Conservation (phyloP, 2,888 invertebrate genomes). For the Steinernema carpocapsae region DNA sequence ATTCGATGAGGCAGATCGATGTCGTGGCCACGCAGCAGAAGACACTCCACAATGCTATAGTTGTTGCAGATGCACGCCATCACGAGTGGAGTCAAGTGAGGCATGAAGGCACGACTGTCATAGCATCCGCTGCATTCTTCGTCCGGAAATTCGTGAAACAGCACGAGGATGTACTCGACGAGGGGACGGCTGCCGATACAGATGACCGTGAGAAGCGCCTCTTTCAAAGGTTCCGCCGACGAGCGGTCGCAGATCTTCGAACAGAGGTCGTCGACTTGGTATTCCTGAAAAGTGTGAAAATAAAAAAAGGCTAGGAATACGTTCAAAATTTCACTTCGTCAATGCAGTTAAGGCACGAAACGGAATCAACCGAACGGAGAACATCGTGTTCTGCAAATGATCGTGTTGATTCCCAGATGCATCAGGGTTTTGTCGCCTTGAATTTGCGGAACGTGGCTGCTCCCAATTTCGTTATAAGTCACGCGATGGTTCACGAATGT, state of each 20-base stretch:
- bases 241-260: slow-evolving; percentile 1
- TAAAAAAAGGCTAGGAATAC: too few species aligned
- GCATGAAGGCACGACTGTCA: slow-evolving; percentile 50
- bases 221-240: slow-evolving; percentile 45
- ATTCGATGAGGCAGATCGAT: slow-evolving; percentile 41
- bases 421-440: too few species aligned
- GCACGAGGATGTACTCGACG: slow-evolving; percentile 55
- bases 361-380: too few species aligned
- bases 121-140: slow-evolving; percentile 44
- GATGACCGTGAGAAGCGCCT: slow-evolving; percentile 57
- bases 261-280: too few species aligned
- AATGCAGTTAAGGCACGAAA: too few species aligned
- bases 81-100: slow-evolving; percentile 71
- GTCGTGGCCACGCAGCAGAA: slow-evolving; percentile 67
- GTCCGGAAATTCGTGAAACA: slow-evolving; percentile 52
- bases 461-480: too few species aligned
- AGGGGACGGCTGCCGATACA: slow-evolving; percentile 57
- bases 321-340: background rate
- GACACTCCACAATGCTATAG: slow-evolving; percentile 63
- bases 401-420: too few species aligned
- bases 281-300: too few species aligned
- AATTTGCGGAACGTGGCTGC: too few species aligned
- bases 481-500: too few species aligned
- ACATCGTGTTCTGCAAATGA: too few species aligned
- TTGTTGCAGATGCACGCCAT: slow-evolving; percentile 70